Evolutionary conservation across 2,888 invertebrate species (phyloP), one percentile per base, ranked within the genome.

Genomic region (Ornithoptera priamus): DNA sequence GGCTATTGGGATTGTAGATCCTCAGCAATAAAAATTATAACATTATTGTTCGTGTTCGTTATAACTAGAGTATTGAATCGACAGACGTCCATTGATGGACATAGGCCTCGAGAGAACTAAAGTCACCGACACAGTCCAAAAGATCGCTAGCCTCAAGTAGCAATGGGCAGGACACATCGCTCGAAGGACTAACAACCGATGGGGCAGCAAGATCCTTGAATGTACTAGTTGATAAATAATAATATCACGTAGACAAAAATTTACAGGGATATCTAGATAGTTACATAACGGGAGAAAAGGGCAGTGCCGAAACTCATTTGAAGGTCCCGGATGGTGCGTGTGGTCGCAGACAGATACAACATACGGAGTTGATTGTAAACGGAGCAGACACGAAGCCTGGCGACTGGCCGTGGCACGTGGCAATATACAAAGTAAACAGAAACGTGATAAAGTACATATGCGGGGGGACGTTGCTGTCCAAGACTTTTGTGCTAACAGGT

Each of bases 321-420:
- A 72, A 74, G 12, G 69, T 74, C 6, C 76, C 76, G 0, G 79
- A 80, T 8, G 71, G 70, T 3, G 72, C 75, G 0, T 89, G 88
- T 71, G 88, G 88, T 2, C 76, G 80, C 71, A 80, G 84, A 0
- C 78, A 84, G 69, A 74, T 88, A 0, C 69, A 73, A 0, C 82
- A 86, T 53, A 85, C 83, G 0, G 84, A 80, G 59, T 73, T 89
- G 17, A 87, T 90, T 42, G 85, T 86, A 0, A 81, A 81, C 53
- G 89, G 88, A 0, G 72, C 73, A 10, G 74, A 79, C 0, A 84
- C 87, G 0, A 83, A 85, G 59, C 81, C 85, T 7, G 89, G 89
- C 0, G 88, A 89, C 71, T 90, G 88, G 88, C 89, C 90, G 0
- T 90, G 90, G 89, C 90, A 90, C 74, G 81, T 76, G 0, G 90